These are phyloP conservation scores for Drosophila kurseongensis DNA, from an alignment of 1,140 invertebrate genomes.

Conservation along the genomic window DNA sequence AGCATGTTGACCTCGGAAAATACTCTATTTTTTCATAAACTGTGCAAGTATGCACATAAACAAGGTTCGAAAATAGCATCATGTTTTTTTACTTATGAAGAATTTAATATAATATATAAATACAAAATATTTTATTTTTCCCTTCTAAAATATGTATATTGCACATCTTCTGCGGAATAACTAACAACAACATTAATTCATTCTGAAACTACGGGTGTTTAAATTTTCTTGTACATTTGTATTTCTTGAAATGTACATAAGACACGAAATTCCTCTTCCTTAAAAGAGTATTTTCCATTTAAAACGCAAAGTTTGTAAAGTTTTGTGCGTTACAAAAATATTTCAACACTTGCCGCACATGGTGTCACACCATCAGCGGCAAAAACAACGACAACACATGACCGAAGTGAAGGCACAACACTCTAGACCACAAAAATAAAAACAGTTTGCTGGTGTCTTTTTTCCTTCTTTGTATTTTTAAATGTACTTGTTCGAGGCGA, in stretches of 20 bases:
- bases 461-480: conserved; percentile 36
- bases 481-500: conserved; percentile 63
- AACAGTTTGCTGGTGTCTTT: conserved; percentile 11
- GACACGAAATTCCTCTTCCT: no score
- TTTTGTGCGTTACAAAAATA: conserved; percentile 74
- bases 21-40: conserved; percentile 9
- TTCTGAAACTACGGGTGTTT: no score
- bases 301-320: conserved; percentile 73
- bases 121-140: no score
- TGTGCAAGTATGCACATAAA: not conserved
- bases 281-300: conserved; percentile 34
- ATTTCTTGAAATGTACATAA: no score
- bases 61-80: not conserved
- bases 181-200: no score
- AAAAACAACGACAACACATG: conserved; percentile 46
- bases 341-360: conserved; percentile 78
- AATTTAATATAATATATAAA: no score
- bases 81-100: no score
- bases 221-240: no score
- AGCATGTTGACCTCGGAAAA: conserved; percentile 2
- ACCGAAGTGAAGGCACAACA: conserved; percentile 50
- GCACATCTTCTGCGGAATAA: no score
- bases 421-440: conserved; percentile 46
- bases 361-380: conserved; percentile 63
- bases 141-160: no score